These are phyloP conservation scores for Chlorops oryzae DNA, from an alignment of 1,140 invertebrate genomes.

Conservation along the genomic window DNA sequence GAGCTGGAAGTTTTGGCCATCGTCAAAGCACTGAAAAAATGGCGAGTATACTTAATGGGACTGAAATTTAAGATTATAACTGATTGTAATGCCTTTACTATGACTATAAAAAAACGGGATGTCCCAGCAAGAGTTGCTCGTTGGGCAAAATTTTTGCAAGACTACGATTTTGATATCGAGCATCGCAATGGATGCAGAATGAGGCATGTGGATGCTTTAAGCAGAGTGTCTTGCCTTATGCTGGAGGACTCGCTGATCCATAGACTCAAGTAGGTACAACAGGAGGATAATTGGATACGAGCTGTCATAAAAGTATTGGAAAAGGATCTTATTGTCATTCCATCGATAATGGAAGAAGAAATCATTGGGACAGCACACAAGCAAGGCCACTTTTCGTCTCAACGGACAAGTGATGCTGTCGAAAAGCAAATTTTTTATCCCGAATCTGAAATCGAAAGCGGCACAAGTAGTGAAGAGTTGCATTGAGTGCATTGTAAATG, in stretches of 20 bases:
- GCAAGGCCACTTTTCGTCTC: slow-evolving; percentile 39
- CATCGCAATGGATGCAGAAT: slow-evolving; percentile 20
- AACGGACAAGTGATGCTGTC: slow-evolving; percentile 42
- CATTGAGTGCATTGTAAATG: slow-evolving; percentile 30
- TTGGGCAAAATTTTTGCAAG: slow-evolving; percentile 23
- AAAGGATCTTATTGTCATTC: slow-evolving; percentile 20
- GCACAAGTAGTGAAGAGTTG: slow-evolving; percentile 30
- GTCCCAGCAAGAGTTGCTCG: slow-evolving; percentile 27
- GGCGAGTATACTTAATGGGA: slow-evolving; percentile 16
- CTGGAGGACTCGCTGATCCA: slow-evolving; percentile 1
- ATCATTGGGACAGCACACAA: slow-evolving; percentile 33
- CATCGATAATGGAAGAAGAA: slow-evolving; percentile 27
- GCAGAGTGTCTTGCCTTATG: slow-evolving; percentile 12
- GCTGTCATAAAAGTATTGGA: neutral
- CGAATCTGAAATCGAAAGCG: slow-evolving; percentile 32
- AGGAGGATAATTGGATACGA: neutral
- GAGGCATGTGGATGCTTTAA: slow-evolving; percentile 26
- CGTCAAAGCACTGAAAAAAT: slow-evolving; percentile 22
- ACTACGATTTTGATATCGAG: slow-evolving; percentile 21
- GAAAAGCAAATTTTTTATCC: slow-evolving; percentile 42
- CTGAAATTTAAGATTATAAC: slow-evolving; percentile 7
- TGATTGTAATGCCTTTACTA: slow-evolving; percentile 36
- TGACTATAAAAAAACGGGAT: slow-evolving; percentile 34
- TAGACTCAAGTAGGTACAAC: slow-evolving; percentile 5
- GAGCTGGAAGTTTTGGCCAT: slow-evolving; percentile 27